Evolutionary conservation across 1,140 invertebrate genomes (phyloP).

Genomic region (Euwallacea similis): DNA sequence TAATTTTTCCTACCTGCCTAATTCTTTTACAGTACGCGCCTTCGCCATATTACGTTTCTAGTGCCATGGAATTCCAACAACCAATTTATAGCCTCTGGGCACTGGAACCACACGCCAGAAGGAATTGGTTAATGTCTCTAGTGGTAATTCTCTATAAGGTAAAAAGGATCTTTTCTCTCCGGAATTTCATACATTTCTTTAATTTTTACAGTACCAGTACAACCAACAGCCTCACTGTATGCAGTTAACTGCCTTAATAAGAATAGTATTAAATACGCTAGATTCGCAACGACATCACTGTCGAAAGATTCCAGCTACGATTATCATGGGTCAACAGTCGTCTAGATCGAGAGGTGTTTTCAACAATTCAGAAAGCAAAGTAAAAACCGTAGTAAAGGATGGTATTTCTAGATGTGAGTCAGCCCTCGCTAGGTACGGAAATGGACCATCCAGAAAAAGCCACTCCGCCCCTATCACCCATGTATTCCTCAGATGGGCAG

Average conservation of each 20-base stretch:
- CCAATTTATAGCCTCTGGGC: constrained; percentile 85
- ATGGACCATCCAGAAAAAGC: constrained; percentile 59
- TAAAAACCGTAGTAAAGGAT: neutral
- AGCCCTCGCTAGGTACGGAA: constrained; percentile 70
- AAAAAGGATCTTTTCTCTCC: constrained; percentile 30
- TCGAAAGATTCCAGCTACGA: constrained; percentile 74
- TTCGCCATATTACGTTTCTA: constrained; percentile 65
- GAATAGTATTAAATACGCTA: constrained; percentile 92
- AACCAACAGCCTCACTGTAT: constrained; percentile 76
- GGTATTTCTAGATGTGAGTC: constrained; percentile 67
- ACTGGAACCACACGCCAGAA: constrained; percentile 79
- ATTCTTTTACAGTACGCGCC: constrained; percentile 87
- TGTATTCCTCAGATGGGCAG: constrained; percentile 58
- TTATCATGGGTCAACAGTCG: constrained; percentile 68
- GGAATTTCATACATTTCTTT: neutral
- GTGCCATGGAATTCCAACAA: constrained; percentile 58
- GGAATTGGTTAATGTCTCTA: constrained; percentile 90
- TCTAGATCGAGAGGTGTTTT: constrained; percentile 69
- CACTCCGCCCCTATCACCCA: constrained; percentile 58
- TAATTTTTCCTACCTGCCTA: constrained; percentile 82
- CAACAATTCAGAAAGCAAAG: neutral
- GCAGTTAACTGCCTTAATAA: constrained; percentile 79
- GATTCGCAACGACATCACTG: constrained; percentile 89
- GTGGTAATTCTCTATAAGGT: constrained; percentile 98
- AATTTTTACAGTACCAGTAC: constrained; percentile 82